Evolutionary conservation across 2,888 invertebrate genomes (phyloP).

Genomic region (Synanthedon andrenaeformis): DNA sequence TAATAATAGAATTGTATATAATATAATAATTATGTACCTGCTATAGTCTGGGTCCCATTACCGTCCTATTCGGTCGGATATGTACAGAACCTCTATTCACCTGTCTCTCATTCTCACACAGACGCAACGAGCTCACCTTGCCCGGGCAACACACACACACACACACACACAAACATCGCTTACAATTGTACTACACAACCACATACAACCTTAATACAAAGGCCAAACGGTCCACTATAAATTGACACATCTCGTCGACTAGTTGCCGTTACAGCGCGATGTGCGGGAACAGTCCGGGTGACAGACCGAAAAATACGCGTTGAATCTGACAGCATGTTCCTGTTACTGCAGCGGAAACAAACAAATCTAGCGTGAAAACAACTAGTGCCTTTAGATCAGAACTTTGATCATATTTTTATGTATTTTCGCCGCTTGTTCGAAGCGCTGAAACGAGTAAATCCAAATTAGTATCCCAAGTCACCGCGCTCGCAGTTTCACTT

Average conservation of each 20-base stretch:
- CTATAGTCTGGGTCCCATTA: too few relatives aligned
- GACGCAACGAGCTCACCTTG: constrained; percentile 19
- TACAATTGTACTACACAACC: constrained; percentile 26
- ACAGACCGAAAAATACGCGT: constrained; percentile 37
- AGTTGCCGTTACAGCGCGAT: constrained; percentile 11
- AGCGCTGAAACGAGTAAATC: constrained; percentile 32
- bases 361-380: constrained; percentile 28
- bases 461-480: constrained; percentile 39
- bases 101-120: constrained; percentile 40
- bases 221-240: constrained; percentile 18
- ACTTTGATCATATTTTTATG: constrained; percentile 21
- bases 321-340: constrained; percentile 27
- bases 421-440: constrained; percentile 5
- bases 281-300: constrained; percentile 21
- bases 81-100: constrained; percentile 21
- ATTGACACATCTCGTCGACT: background rate
- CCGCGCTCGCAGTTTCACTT: constrained; percentile 30
- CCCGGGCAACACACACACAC: constrained; percentile 23
- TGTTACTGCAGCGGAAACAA: constrained; percentile 38
- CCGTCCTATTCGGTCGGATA: too few relatives aligned
- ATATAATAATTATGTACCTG: too few relatives aligned
- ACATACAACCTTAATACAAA: constrained; percentile 26
- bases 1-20: too few relatives aligned
- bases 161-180: constrained; percentile 29
- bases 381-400: background rate